Conservation (phyloP, 2,113 vertebrate genomes). For the Colossoma macropomum region DNA sequence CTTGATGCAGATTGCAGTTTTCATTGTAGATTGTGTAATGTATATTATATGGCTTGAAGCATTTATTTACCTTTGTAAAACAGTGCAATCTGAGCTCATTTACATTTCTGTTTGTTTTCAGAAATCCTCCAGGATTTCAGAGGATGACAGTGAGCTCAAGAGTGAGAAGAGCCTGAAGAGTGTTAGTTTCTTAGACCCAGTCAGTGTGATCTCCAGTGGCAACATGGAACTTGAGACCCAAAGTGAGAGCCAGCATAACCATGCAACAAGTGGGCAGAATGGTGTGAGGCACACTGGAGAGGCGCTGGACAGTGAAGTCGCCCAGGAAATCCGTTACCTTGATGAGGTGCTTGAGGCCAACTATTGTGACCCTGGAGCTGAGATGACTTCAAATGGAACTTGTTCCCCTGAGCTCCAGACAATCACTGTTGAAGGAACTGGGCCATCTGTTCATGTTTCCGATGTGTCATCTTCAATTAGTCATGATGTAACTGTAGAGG, state of each 20-base stretch:
- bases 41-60: not conserved
- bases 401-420: slow-evolving; percentile 76
- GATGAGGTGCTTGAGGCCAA: slow-evolving; percentile 94
- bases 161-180: slow-evolving; percentile 80
- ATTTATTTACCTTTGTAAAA: not conserved
- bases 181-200: slow-evolving; percentile 84
- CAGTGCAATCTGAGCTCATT: not conserved
- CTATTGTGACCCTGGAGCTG: slow-evolving; percentile 81
- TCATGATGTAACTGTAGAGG: slow-evolving; percentile 64
- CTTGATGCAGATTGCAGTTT: not conserved
- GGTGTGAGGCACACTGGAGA: slow-evolving; percentile 80
- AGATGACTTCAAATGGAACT: slow-evolving; percentile 85
- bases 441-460: slow-evolving; percentile 70
- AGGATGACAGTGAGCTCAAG: slow-evolving; percentile 86
- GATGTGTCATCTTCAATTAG: slow-evolving; percentile 59
- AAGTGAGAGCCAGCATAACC: slow-evolving; percentile 74
- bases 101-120: slow-evolving; percentile 66
- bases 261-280: slow-evolving; percentile 75
- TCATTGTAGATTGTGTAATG: not conserved
- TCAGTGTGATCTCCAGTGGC: slow-evolving; percentile 77
- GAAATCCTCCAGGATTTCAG: slow-evolving; percentile 83
- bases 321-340: slow-evolving; percentile 91
- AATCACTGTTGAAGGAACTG: slow-evolving; percentile 66
- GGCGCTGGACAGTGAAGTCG: slow-evolving; percentile 86
- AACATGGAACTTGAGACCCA: slow-evolving; percentile 91